Evolutionary conservation across 2,797 vertebrate genomes (phyloP).

Genomic region (Tolypeutes matacus): DNA sequence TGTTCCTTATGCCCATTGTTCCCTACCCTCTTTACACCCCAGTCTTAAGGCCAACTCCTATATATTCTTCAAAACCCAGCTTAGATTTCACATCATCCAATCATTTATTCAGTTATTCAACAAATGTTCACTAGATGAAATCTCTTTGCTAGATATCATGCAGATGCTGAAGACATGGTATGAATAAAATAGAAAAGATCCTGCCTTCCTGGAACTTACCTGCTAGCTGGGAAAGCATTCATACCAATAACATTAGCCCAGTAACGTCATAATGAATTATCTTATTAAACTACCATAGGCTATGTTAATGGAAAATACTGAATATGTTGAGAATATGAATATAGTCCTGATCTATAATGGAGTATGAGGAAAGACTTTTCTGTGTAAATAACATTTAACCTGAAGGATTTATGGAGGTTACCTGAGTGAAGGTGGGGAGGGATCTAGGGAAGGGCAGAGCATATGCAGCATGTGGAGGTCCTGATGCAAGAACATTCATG

Average conservation of each 20-base stretch:
- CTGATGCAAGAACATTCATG: neutral
- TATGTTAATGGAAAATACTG: conserved; percentile 10
- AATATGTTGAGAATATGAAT: neutral
- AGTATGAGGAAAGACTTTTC: neutral
- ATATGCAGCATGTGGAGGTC: neutral
- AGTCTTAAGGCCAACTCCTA: neutral
- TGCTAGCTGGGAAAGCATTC: neutral
- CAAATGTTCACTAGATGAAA: neutral
- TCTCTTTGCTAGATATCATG: neutral
- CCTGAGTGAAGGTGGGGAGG: neutral
- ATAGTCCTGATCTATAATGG: neutral
- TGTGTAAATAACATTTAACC: neutral
- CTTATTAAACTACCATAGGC: neutral
- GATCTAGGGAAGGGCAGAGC: neutral
- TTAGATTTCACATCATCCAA: neutral
- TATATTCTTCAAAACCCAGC: neutral
- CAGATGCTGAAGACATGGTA: neutral
- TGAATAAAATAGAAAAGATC: neutral
- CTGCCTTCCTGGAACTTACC: neutral
- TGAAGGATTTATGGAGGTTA: neutral
- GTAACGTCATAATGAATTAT: neutral
- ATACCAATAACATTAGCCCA: conserved; percentile 8
- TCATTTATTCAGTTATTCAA: neutral
- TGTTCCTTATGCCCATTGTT: neutral
- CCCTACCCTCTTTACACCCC: neutral